These are phyloP conservation scores for Elephas maximus DNA, from an alignment of 2,113 vertebrate species.

Conservation along the genomic window DNA sequence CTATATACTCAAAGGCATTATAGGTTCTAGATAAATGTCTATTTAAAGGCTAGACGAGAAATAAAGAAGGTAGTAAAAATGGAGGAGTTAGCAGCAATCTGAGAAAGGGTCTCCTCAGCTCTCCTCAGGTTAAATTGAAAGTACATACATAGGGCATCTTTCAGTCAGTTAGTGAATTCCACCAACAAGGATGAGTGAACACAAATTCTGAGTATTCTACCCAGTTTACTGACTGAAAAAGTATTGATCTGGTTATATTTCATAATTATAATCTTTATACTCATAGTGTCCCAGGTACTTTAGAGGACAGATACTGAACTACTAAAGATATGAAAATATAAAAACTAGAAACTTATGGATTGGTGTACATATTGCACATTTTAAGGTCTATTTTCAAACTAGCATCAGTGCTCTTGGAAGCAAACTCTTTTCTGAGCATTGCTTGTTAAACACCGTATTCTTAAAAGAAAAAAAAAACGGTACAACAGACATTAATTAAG, in stretches of 20 bases:
- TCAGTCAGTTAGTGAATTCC: not conserved
- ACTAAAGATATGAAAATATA: conserved; percentile 7
- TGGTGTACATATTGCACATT: not conserved
- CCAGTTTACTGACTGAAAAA: not conserved
- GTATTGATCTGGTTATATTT: not conserved
- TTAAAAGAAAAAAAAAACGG: not conserved
- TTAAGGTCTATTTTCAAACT: not conserved
- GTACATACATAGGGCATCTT: not conserved
- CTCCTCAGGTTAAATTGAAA: not conserved
- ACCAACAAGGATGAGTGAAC: not conserved
- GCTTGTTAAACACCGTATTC: not conserved
- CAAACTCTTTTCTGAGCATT: not conserved
- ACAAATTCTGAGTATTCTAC: not conserved
- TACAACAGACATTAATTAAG: not conserved
- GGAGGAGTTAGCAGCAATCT: not conserved
- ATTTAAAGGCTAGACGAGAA: not conserved
- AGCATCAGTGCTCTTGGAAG: not conserved
- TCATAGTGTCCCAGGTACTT: not conserved
- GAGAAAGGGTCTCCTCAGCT: not conserved
- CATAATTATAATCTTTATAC: not conserved
- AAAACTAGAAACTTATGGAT: not conserved
- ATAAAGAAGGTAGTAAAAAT: not conserved
- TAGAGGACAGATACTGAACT: conserved; percentile 19
- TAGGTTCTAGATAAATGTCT: not conserved
- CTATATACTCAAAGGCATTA: not conserved